Percentiles rank a stretch among this genome's conserved stretches.
Conservation (phyloP, 1,140 invertebrate species). For the Orius insidiosus region DNA sequence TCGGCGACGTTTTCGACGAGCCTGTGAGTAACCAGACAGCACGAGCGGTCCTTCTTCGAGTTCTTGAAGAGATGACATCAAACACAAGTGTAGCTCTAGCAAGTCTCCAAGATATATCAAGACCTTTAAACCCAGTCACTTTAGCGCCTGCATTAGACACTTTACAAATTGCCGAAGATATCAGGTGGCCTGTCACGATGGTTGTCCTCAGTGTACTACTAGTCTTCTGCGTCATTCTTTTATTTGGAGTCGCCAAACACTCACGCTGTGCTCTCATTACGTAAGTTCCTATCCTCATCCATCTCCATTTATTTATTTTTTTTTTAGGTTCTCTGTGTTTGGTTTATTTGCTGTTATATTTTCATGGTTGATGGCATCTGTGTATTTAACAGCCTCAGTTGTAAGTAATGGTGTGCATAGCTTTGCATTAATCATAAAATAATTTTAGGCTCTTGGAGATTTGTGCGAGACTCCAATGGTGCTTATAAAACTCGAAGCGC, state of each 20-base stretch:
- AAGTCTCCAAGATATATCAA: slow-evolving; percentile 51
- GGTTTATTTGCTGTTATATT: slow-evolving; percentile 77
- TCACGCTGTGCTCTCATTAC: slow-evolving; percentile 68
- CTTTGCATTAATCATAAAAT: background rate
- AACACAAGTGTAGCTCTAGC: slow-evolving; percentile 51
- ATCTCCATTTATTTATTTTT: slow-evolving; percentile 18
- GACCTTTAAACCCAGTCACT: slow-evolving; percentile 46
- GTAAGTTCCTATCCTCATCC: slow-evolving; percentile 29
- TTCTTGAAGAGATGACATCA: slow-evolving; percentile 43
- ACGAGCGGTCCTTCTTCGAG: slow-evolving; percentile 40
- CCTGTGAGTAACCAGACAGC: slow-evolving; percentile 57
- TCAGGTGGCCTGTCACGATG: slow-evolving; percentile 63
- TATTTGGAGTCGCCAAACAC: slow-evolving; percentile 65
- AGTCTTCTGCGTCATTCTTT: slow-evolving; percentile 58
- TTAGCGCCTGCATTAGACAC: slow-evolving; percentile 36
- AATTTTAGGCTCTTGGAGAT: slow-evolving; percentile 44
- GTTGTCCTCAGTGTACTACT: slow-evolving; percentile 55
- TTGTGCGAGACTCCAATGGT: slow-evolving; percentile 55
- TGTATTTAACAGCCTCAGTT: slow-evolving; percentile 63
- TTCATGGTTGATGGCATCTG: slow-evolving; percentile 69
- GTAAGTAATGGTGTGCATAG: slow-evolving; percentile 22
- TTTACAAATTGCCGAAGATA: slow-evolving; percentile 21
- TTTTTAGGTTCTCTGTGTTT: slow-evolving; percentile 56
- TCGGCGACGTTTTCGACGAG: slow-evolving; percentile 52
- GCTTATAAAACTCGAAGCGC: slow-evolving; percentile 25